phyloP scores from a whole-genome alignment of 2,888 invertebrate genomes.

The Apamea sordens region DNA sequence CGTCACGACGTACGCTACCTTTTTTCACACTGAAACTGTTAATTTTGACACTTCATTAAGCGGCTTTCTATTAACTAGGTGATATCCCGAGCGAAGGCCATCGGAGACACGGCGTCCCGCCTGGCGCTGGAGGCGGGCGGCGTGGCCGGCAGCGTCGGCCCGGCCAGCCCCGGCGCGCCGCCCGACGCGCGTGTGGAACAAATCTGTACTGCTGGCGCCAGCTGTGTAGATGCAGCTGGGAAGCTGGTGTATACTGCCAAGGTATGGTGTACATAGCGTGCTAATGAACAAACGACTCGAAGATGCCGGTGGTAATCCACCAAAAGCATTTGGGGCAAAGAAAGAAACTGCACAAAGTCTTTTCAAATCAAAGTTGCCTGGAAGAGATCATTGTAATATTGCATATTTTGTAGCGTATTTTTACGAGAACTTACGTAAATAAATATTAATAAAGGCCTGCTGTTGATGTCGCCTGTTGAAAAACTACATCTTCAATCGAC shows the following conservation, averaged over 20 bases:
- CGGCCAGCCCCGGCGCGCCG: neutral
- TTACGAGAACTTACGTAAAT: no score
- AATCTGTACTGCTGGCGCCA: conserved; percentile 68
- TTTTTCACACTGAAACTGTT: neutral
- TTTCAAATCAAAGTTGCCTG: no score
- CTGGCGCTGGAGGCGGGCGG: conserved; percentile 67
- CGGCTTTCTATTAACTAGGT: conserved; percentile 65
- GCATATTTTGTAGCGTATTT: no score
- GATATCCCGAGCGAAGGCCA: conserved; percentile 73
- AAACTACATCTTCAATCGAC: neutral
- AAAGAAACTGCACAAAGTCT: neutral
- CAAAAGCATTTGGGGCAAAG: neutral
- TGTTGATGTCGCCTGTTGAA: neutral
- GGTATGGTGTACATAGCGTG: conserved; percentile 58
- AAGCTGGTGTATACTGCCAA: conserved; percentile 78
- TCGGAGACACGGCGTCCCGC: conserved; percentile 77
- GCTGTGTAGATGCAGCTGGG: conserved; percentile 73
- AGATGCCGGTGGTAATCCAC: neutral
- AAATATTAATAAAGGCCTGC: no score
- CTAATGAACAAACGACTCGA: neutral
- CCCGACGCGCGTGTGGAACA: conserved; percentile 41
- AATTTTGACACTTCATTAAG: no score
- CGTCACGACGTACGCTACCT: neutral
- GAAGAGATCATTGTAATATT: no score
- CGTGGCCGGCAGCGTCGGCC: conserved; percentile 17